Evolutionary conservation across 2,888 invertebrate genomes (phyloP).

Genomic region (Trilocha varians): DNA sequence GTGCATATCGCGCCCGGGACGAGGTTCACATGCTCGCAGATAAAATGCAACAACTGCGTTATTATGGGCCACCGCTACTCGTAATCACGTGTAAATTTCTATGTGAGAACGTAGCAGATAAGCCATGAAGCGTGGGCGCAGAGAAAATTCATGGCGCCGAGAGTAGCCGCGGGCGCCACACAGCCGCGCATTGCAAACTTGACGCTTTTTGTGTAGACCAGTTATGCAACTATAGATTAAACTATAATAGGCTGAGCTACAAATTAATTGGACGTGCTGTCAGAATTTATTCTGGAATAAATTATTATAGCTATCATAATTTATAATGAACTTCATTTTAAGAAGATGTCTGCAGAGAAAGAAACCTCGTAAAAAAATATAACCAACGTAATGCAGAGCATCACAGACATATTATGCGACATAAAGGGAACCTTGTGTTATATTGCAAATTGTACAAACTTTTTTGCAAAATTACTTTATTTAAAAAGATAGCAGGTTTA

Average conservation of each 20-base stretch:
- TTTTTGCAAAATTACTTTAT: too few species aligned
- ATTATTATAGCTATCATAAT: background rate
- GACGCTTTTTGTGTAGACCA: constrained; percentile 19
- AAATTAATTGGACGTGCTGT: background rate
- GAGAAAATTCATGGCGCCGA: constrained; percentile 48
- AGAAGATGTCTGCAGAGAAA: too few species aligned
- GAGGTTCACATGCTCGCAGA: constrained; percentile 47
- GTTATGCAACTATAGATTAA: constrained; percentile 1
- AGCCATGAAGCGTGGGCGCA: constrained; percentile 51
- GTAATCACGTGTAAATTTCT: constrained; percentile 69
- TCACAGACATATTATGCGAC: too few species aligned
- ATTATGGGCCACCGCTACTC: constrained; percentile 53
- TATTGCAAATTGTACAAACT: too few species aligned
- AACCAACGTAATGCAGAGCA: too few species aligned
- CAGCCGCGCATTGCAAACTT: constrained; percentile 26
- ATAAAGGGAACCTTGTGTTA: too few species aligned
- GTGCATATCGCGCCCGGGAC: constrained; percentile 38
- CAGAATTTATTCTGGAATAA: background rate
- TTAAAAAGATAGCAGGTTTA: too few species aligned
- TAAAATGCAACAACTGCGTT: constrained; percentile 61
- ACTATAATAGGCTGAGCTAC: background rate
- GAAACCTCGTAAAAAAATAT: too few species aligned
- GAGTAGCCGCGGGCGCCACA: constrained; percentile 30
- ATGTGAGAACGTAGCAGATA: constrained; percentile 65
- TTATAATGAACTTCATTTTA: background rate